These are phyloP conservation scores for Apodemia mormo DNA, from an alignment of 2,888 invertebrate genomes.

Conservation along the genomic window DNA sequence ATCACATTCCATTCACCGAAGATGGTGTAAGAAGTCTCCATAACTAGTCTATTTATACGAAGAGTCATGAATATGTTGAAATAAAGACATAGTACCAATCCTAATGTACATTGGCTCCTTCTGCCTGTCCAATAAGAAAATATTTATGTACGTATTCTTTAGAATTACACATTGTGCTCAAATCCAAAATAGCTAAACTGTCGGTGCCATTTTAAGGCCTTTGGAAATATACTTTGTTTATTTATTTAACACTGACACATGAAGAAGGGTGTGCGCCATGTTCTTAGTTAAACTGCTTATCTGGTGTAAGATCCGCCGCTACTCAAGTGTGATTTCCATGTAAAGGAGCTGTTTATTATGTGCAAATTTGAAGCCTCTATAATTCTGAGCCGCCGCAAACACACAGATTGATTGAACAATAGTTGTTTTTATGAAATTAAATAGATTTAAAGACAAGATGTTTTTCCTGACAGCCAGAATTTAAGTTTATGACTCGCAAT, in stretches of 20 bases:
- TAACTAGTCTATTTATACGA: too few species aligned
- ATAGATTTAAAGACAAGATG: too few species aligned
- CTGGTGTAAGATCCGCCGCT: background rate
- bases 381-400: too few species aligned
- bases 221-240: background rate
- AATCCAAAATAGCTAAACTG: background rate
- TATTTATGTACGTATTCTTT: background rate
- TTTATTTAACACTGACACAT: background rate
- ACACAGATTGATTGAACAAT: too few species aligned
- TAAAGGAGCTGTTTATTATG: slow-evolving; percentile 1
- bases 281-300: background rate
- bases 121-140: background rate
- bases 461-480: too few species aligned
- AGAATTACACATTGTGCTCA: background rate
- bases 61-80: too few species aligned
- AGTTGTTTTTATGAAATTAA: too few species aligned
- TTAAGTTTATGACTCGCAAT: too few species aligned
- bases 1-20: too few species aligned
- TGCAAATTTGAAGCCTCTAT: background rate
- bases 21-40: too few species aligned
- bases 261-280: background rate
- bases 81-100: too few species aligned
- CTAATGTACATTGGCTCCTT: too few species aligned
- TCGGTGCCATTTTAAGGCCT: background rate
- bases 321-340: background rate